These are phyloP conservation scores for Cassiopea xamachana DNA, from an alignment of 30 jellyfish, hydroid and myxozoan genomes.

Conservation along the genomic window DNA sequence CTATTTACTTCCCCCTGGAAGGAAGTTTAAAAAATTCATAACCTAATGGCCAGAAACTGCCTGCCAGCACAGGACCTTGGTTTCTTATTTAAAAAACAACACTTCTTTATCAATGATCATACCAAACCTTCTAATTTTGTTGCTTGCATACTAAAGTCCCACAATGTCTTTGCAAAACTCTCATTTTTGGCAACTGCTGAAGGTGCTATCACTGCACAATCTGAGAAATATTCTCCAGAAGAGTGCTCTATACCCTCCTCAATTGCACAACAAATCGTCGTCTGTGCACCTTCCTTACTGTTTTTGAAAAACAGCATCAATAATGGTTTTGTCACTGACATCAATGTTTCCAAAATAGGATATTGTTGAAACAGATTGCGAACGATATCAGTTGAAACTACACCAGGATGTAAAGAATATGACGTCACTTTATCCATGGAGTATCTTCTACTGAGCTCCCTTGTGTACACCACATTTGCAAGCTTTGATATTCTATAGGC, in stretches of 20 bases:
- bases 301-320: slow-evolving; percentile 33
- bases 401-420: slow-evolving; percentile 91
- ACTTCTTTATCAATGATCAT: no score
- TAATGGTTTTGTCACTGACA: not conserved
- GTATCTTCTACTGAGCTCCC: slow-evolving; percentile 69
- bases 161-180: slow-evolving; percentile 25
- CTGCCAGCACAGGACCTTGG: no score
- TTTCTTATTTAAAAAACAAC: no score
- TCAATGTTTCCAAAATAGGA: slow-evolving; percentile 8
- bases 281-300: slow-evolving; percentile 84
- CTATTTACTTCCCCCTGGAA: no score
- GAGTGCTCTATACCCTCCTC: slow-evolving; percentile 80
- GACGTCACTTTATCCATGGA: slow-evolving; percentile 41
- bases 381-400: slow-evolving; percentile 58
- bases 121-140: slow-evolving; percentile 13
- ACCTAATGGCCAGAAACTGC: no score
- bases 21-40: no score
- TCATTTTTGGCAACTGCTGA: slow-evolving; percentile 32
- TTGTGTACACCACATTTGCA: slow-evolving; percentile 79
- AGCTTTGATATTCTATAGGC: slow-evolving; percentile 84
- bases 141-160: slow-evolving; percentile 64
- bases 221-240: slow-evolving; percentile 82
- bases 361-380: slow-evolving; percentile 1
- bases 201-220: slow-evolving; percentile 24
- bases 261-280: slow-evolving; percentile 85